Evolutionary conservation across 2,797 vertebrate species (phyloP), one percentile per base, ranked within the genome.

Genomic region (Betta splendens): DNA sequence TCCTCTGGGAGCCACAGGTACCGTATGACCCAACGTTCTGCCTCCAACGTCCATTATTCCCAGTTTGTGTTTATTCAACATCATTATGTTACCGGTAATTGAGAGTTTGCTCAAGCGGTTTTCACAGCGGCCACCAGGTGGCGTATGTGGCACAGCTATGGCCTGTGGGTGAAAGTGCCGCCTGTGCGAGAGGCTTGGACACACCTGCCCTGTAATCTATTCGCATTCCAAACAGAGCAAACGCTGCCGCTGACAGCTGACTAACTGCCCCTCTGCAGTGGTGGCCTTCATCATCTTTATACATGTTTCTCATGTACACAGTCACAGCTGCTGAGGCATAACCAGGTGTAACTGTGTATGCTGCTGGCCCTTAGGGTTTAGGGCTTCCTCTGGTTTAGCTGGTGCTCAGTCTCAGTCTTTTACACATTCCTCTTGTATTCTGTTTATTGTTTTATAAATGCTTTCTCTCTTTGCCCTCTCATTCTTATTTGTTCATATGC

Each of bases 1-100:
- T 66, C 97, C 97, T 7, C 89, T 99, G 9, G 97, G 98, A 26
- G 98, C 98, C 56, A 99, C 98, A 95, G 98, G 97, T 98, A 91
- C 1, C n/a, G n/a, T n/a, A n/a, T n/a, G n/a, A n/a, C n/a, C n/a
- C n/a, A n/a, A n/a, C n/a, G n/a, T n/a, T n/a, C n/a, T n/a, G n/a
- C n/a, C n/a, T n/a, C n/a, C n/a, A n/a, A n/a, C n/a, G n/a, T n/a
- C n/a, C n/a, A n/a, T n/a, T n/a, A 53, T 35, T 23, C 43, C 1
- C 8, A 28, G 9, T 7, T 3, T 9, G 28, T 28, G 11, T 18
- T 56, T 53, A 25, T 23, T 40, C 57, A n/a, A n/a, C n/a, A n/a
- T n/a, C n/a, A n/a, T n/a, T n/a, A n/a, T n/a, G n/a, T n/a, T n/a
- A n/a, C n/a, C n/a, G n/a, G n/a, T n/a, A n/a, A n/a, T n/a, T n/a